phyloP scores from a whole-genome alignment of 53 echinoderm and acorn worm species.

The Stichopus horrens region DNA sequence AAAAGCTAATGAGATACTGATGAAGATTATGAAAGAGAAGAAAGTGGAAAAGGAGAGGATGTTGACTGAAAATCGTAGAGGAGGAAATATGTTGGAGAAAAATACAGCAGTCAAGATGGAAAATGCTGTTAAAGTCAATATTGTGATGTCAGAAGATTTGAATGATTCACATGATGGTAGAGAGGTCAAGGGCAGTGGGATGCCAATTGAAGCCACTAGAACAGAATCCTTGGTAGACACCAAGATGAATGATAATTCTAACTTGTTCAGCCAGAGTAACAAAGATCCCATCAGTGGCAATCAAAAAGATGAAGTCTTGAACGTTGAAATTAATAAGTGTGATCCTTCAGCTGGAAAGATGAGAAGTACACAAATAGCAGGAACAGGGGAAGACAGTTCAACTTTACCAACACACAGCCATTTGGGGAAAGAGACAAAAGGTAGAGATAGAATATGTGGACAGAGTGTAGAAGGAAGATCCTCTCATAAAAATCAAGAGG shows the following conservation, averaged over 20 bases:
- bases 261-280: background rate
- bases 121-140: constrained; percentile 15
- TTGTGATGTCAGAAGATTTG: background rate
- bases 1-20: constrained; percentile 66
- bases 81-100: background rate
- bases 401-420: too few species aligned
- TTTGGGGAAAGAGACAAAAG: background rate
- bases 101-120: background rate
- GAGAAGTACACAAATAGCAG: background rate
- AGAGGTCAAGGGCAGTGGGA: background rate
- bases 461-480: background rate
- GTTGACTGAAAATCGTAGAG: background rate
- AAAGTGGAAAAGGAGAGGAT: background rate
- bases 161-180: background rate
- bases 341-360: background rate
- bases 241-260: background rate
- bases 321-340: background rate
- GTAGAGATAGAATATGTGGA: background rate
- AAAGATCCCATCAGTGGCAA: background rate
- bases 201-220: background rate
- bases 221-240: background rate
- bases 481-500: background rate
- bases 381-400: background rate
- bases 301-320: background rate
- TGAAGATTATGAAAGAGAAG: constrained; percentile 61